Conservation (phyloP, 2,113 vertebrate species). For the Hippocampus zosterae region DNA sequence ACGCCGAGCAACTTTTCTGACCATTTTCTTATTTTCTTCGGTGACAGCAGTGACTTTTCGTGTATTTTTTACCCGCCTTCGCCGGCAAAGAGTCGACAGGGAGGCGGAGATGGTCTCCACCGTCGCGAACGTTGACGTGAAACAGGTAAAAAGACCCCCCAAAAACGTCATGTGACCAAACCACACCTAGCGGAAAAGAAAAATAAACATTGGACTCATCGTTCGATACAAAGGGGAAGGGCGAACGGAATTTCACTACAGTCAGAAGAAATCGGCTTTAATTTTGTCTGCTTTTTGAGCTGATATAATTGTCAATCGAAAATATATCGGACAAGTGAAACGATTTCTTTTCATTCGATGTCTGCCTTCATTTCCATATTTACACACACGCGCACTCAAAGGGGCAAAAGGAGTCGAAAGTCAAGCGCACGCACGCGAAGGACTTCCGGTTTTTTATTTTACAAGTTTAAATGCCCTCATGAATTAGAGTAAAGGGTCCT, state of each 20-base stretch:
- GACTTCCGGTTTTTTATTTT: too few relatives aligned
- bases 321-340: too few relatives aligned
- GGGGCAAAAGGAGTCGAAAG: too few relatives aligned
- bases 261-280: background rate
- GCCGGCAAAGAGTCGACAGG: background rate
- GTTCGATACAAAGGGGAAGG: background rate
- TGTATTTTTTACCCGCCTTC: background rate
- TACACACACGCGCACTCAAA: too few relatives aligned
- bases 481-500: too few relatives aligned
- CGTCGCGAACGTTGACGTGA: conserved; percentile 39
- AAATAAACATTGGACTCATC: too few relatives aligned
- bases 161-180: background rate
- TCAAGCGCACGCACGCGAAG: too few relatives aligned
- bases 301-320: too few relatives aligned
- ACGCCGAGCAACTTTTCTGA: background rate
- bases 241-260: background rate
- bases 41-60: background rate
- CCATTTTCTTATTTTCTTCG: background rate
- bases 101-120: conserved; percentile 40
- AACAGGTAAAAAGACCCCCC: conserved; percentile 37
- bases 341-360: background rate
- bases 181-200: background rate
- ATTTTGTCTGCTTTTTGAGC: background rate
- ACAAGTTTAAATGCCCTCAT: too few relatives aligned
- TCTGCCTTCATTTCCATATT: background rate